Base-by-base conservation (phyloP, 2,797 vertebrate species). In the Acipenser ruthenus region DNA sequence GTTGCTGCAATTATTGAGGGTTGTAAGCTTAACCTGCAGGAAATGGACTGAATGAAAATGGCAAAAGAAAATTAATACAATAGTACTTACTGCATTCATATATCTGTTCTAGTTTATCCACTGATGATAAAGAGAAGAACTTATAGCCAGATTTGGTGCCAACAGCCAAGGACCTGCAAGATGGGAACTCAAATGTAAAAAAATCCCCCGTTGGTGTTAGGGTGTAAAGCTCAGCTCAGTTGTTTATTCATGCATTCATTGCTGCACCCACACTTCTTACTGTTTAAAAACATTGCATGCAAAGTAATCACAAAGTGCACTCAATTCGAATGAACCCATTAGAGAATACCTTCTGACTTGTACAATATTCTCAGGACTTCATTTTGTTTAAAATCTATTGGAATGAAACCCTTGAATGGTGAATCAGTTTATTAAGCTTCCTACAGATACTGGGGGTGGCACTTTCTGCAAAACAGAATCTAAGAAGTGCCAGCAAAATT, bases 41-140 rank as follows among this genome's bases (percentile, higher is more conserved):
- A 37, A 37, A 37, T 5, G 5, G 37, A 37, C 37, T 4, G 37
- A 37, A 37, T 37, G 37, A 37, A 37, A 11, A 11, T 58, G 55
- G 6, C 15, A 58, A 58, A 58, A 15, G 15, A 18, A 18, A 18
- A 18, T 18, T 6, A 10, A n/a, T 10, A 11, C 0, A 49, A 18
- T 4, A 73, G 74, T 82, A 97, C 96, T 96, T 90, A 98, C 97
- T 94, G 93, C 94, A 98, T 94, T 99, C 97, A 88, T 99, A 99
- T 80, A 99, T 99, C 87, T 98, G 97, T 82, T 99, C 96, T 89
- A 99, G 86, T 87, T 97, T 99, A 89, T 99, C 97, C 87, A 98
- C 96, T 69, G 94, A 95, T 70, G 96, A 96, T 78, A 98, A 84
- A 71, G 97, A 98, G 90, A 99, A 99, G 84, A 99, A 98, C 84